Evolutionary conservation across 1,140 invertebrate species (phyloP).

Genomic region (Delia radicum): DNA sequence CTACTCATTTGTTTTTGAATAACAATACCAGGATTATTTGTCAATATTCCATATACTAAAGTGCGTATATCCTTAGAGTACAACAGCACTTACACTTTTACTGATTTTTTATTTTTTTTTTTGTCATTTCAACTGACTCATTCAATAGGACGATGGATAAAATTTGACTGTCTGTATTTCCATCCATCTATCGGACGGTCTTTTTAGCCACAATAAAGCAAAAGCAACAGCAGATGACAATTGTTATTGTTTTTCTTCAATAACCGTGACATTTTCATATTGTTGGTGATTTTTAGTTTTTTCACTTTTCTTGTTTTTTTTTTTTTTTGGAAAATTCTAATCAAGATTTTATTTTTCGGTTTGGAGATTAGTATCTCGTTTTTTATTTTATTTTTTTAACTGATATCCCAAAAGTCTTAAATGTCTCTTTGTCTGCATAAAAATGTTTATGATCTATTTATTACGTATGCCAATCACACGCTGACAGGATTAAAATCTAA

Average conservation of each 20-base stretch:
- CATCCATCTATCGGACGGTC: background rate
- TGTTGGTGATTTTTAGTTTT: slow-evolving; percentile 37
- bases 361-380: background rate
- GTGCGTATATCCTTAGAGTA: background rate
- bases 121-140: background rate
- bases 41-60: background rate
- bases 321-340: background rate
- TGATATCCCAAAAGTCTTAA: background rate
- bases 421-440: background rate
- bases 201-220: background rate
- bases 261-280: slow-evolving; percentile 54
- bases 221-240: slow-evolving; percentile 6
- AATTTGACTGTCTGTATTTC: background rate
- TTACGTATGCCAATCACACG: slow-evolving; percentile 25
- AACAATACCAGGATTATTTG: background rate
- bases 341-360: background rate
- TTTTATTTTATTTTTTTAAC: background rate
- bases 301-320: background rate
- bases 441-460: background rate
- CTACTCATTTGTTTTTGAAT: background rate
- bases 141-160: background rate
- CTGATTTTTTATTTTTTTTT: background rate
- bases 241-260: slow-evolving; percentile 29
- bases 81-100: background rate
- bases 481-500: slow-evolving; percentile 30